Conservation (phyloP, 1,140 invertebrate genomes). For the Ooceraea biroi region DNA sequence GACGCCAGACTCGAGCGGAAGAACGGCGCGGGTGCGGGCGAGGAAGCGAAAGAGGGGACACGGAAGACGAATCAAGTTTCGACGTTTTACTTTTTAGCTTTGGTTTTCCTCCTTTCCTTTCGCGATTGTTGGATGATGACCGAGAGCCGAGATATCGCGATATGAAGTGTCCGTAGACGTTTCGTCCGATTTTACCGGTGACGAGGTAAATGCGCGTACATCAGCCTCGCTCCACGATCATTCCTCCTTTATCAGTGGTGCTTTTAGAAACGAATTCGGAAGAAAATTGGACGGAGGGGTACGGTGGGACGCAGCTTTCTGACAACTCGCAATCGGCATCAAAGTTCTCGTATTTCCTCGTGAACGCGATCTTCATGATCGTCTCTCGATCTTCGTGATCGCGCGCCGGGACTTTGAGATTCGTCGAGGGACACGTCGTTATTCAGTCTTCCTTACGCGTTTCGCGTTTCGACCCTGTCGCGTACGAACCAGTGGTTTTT, state of each 20-base stretch:
- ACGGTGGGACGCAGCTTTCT: neutral
- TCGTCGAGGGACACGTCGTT: neutral
- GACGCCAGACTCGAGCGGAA: slow-evolving; percentile 39
- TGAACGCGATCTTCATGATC: neutral
- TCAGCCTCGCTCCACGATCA: neutral
- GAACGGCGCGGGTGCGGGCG: slow-evolving; percentile 1
- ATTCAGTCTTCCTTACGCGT: slow-evolving; percentile 63
- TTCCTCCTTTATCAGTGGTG: slow-evolving; percentile 11
- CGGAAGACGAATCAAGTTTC: slow-evolving; percentile 34
- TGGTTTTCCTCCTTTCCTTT: neutral
- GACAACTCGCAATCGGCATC: slow-evolving; percentile 3
- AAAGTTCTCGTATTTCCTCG: neutral
- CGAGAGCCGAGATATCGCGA: slow-evolving; percentile 3
- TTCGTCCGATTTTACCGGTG: neutral
- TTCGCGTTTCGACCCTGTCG: slow-evolving; percentile 11
- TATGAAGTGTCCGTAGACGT: neutral
- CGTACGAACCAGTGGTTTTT: too few relatives aligned
- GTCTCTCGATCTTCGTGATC: too few relatives aligned
- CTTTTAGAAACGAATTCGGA: slow-evolving; percentile 4
- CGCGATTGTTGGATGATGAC: neutral
- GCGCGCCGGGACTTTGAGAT: slow-evolving; percentile 1
- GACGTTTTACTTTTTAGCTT: neutral
- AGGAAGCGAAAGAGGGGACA: neutral
- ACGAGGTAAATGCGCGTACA: neutral
- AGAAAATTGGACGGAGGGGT: neutral